Base-by-base conservation (phyloP, 1,140 invertebrate genomes). In the Schlechtendalia chinensis region DNA sequence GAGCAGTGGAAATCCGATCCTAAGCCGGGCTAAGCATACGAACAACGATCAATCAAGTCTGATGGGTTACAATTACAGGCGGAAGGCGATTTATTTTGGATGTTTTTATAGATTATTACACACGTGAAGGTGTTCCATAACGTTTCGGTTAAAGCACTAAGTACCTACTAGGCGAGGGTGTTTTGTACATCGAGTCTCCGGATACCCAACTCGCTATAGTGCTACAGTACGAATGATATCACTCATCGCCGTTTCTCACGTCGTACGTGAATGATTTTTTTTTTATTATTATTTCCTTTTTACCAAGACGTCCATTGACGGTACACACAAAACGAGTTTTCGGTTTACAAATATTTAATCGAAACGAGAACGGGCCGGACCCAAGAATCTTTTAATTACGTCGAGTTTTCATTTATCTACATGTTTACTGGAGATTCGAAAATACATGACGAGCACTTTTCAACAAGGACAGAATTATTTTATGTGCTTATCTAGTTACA, bases 21-120 rank as follows among this genome's bases (percentile, higher is more conserved):
- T 53, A 72, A 72, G 50, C 50, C 27, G 32, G 8, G 32, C 32
- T 39, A 39, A 39, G 32, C 8, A 39, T 8, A 53, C 11, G 22
- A 54, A 72, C 50, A 29, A 54, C 69, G 24, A 72, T 54, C 69
- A 59, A 77, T 77, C 72, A 77, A 77, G 54, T 58, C 54, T 77
- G 53, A 77, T 59, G n/a, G 54, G 56, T 59, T 77, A 77, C 54
- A 77, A 77, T 77, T 58, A 77, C 8, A 59, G n/a, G 32, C n/a
- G 27, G 27, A 77, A 77, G 32, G 14, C 45, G 54, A 77, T 77
- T 77, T 77, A 77, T 77, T 77, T 77, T 45, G 8, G n/a, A 72
- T 72, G 50, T 72, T 29, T n/a, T 72, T 54, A 54, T 54, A 77
- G 72, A 77, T 77, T 39, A 77, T 77, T 77, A 59, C 72, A 77